phyloP scores from a whole-genome alignment of 2,113 vertebrate genomes.

The Podilymbus podiceps region DNA sequence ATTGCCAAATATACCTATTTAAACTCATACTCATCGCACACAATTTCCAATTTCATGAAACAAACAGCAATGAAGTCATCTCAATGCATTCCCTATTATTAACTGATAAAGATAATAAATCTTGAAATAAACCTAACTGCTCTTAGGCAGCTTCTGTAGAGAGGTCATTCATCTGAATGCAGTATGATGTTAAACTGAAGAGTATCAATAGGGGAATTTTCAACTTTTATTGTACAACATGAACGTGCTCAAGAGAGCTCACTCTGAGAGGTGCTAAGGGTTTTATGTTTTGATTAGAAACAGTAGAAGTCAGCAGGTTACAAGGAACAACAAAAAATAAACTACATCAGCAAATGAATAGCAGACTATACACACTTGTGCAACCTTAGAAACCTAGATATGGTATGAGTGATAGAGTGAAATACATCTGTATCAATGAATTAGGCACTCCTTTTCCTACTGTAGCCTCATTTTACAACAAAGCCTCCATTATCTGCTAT shows the following conservation, averaged over 20 bases:
- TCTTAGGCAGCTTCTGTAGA: background rate
- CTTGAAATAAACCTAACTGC: conserved; percentile 6
- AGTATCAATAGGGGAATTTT: background rate
- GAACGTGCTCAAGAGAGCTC: background rate
- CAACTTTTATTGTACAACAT: background rate
- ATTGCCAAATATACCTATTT: conserved; percentile 16
- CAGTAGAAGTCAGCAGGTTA: background rate
- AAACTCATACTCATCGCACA: background rate
- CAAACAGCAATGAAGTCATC: background rate
- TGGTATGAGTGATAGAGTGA: background rate
- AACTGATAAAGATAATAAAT: conserved; percentile 12
- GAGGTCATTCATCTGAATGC: background rate
- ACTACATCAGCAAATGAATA: conserved; percentile 1
- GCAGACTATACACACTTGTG: background rate
- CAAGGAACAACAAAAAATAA: background rate
- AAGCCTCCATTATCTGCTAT: background rate
- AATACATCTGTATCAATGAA: background rate
- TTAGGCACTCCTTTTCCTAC: background rate
- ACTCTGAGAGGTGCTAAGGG: background rate
- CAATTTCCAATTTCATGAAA: background rate
- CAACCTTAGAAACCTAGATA: background rate
- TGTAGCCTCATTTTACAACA: background rate
- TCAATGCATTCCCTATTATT: background rate
- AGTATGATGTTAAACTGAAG: background rate
- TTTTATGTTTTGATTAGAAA: conserved; percentile 14